Percentiles rank a stretch among this genome's conserved stretches.
phyloP scores from a whole-genome alignment of 2,888 invertebrate genomes.

The Macaria notata region DNA sequence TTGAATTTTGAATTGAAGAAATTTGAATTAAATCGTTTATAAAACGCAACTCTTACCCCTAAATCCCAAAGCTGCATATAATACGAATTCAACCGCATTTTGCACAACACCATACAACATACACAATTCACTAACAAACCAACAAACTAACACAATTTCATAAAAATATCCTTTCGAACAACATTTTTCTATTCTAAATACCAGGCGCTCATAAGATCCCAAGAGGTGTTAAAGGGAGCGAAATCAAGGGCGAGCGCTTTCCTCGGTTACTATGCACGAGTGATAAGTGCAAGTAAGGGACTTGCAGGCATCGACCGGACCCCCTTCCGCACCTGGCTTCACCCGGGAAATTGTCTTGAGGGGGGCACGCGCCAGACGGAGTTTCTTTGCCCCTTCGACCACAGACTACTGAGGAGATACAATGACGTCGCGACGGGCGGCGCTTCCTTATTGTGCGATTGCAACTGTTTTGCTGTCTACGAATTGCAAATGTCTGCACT shows the following conservation, averaged over 20 bases:
- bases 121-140: background rate
- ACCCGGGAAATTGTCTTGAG: constrained; percentile 26
- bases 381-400: constrained; percentile 15
- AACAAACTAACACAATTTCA: constrained; percentile 5
- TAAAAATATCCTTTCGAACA: constrained; percentile 24
- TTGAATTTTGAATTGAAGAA: no score
- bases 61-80: constrained; percentile 56
- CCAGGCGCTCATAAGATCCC: constrained; percentile 40
- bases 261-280: constrained; percentile 64
- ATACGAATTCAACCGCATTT: constrained; percentile 50
- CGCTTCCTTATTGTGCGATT: constrained; percentile 10
- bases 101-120: constrained; percentile 20
- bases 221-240: constrained; percentile 43
- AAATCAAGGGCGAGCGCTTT: constrained; percentile 54
- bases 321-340: constrained; percentile 47
- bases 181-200: constrained; percentile 34
- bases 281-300: constrained; percentile 67
- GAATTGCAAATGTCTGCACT: no score
- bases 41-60: no score
- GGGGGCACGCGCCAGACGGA: constrained; percentile 24
- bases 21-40: no score
- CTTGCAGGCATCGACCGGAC: constrained; percentile 63
- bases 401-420: no score
- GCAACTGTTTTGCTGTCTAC: background rate
- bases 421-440: constrained; percentile 6